phyloP scores from a whole-genome alignment of 2,888 invertebrate genomes.

The Pyralis farinalis region DNA sequence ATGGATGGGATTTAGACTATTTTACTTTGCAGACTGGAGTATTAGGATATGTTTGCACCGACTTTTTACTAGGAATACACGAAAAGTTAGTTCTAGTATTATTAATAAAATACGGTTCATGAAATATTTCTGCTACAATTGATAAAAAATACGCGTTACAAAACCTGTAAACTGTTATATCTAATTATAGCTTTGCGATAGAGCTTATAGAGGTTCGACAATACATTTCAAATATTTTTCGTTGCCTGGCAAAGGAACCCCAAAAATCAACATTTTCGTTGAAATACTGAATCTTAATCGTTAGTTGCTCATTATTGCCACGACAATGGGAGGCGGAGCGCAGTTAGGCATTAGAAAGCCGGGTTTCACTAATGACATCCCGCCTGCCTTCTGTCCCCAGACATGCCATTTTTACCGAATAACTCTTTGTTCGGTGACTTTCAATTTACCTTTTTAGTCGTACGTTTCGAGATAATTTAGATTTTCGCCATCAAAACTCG shows the following conservation, averaged over 20 bases:
- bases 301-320: constrained; percentile 72
- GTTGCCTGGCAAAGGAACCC: constrained; percentile 1
- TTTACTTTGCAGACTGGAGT: no score
- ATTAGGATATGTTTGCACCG: no score
- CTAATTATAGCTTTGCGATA: no score
- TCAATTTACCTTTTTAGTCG: constrained; percentile 31
- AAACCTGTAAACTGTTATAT: no score
- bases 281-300: constrained; percentile 53
- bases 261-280: constrained; percentile 36
- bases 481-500: constrained; percentile 10
- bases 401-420: constrained; percentile 61
- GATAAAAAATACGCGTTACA: no score
- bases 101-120: no score
- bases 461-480: constrained; percentile 23
- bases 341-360: constrained; percentile 78
- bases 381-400: constrained; percentile 45
- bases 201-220: no score
- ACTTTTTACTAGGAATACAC: no score
- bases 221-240: no score
- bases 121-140: no score
- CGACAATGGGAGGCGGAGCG: constrained; percentile 68
- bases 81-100: no score
- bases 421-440: constrained; percentile 51
- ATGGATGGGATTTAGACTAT: no score
- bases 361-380: constrained; percentile 73